Percentiles rank a stretch among this genome's conserved stretches.
phyloP scores from a whole-genome alignment of 2,113 vertebrate genomes.

The Pseudorhombus dupliciocellatus region DNA sequence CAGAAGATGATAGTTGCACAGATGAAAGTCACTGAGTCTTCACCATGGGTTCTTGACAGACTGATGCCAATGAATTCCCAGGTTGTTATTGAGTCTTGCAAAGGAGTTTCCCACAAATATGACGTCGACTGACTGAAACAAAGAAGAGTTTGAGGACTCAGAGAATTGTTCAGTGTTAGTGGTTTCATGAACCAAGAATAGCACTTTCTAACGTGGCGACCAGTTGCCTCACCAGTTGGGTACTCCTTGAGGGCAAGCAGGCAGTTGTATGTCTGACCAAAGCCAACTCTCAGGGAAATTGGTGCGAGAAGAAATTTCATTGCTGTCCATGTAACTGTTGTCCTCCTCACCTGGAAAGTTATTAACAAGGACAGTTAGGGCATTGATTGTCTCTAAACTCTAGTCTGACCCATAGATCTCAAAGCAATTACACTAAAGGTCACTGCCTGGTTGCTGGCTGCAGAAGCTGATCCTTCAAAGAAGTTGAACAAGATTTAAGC shows the following conservation, averaged over 20 bases:
- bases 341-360: constrained; percentile 54
- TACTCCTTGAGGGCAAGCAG: not conserved
- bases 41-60: constrained; percentile 77
- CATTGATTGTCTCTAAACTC: not conserved
- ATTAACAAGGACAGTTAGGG: not conserved
- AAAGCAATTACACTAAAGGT: no score
- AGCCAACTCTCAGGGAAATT: constrained; percentile 79
- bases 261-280: constrained; percentile 65
- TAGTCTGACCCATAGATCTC: not conserved
- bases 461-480: no score
- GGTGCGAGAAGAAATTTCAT: constrained; percentile 66
- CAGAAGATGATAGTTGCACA: not conserved
- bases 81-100: constrained; percentile 91
- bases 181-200: not conserved
- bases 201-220: not conserved
- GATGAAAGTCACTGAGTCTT: not conserved
- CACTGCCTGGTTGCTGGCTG: no score
- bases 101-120: constrained; percentile 6
- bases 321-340: constrained; percentile 60
- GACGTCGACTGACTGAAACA: constrained; percentile 56
- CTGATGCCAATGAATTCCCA: constrained; percentile 91
- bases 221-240: constrained; percentile 58
- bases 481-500: no score
- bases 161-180: not conserved
- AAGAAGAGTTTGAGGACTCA: not conserved